Evolutionary conservation across 1,140 invertebrate species (phyloP), one percentile per base, ranked within the genome.

Genomic region (Prorops nasuta): DNA sequence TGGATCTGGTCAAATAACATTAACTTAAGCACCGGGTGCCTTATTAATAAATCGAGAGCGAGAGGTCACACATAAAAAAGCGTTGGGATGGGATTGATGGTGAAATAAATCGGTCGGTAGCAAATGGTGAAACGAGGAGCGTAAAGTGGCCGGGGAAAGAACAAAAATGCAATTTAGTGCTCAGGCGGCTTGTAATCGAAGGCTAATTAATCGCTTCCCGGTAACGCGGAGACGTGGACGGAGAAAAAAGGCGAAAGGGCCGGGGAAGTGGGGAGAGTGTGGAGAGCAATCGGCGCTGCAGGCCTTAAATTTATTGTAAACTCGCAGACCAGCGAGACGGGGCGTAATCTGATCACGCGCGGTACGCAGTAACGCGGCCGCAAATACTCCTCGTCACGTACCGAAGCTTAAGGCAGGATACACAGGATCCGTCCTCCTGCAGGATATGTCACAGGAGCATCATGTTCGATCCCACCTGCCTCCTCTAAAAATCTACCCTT

Each of bases 381-480:
- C 63, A 65, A 65, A 65, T 62, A 64, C 56, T 54, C 50, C 46
- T 44, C 49, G 63, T 65, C 63, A 65, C 63, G 63, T 65, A 61
- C 43, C 32, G 21, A 28, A 36, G 63, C 63, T 65, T 64, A 65
- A 61, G 60, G 35, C 24, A 24, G 53, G 50, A 56, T 53, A 46
- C 56, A 31, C 51, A 17, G 2, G 24, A 32, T 41, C 37, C 42
- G 42, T 43, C 42, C 37, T 34, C 36, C 37, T 42, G 38, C 48
- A 28, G 28, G 51, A 36, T 37, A 19, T 24, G 43, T 22, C 14
- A 18, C 17, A 35, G 32, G 38, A 9, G 42, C 28, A 21, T 20
- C n/a, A n/a, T n/a, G n/a, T n/a, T n/a, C n/a, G n/a, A n/a, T n/a
- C n/a, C n/a, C n/a, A n/a, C n/a, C n/a, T n/a, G n/a, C n/a, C n/a